Evolutionary conservation across 2,797 vertebrate genomes (phyloP).

Genomic region (Acrocephalus scirpaceus): DNA sequence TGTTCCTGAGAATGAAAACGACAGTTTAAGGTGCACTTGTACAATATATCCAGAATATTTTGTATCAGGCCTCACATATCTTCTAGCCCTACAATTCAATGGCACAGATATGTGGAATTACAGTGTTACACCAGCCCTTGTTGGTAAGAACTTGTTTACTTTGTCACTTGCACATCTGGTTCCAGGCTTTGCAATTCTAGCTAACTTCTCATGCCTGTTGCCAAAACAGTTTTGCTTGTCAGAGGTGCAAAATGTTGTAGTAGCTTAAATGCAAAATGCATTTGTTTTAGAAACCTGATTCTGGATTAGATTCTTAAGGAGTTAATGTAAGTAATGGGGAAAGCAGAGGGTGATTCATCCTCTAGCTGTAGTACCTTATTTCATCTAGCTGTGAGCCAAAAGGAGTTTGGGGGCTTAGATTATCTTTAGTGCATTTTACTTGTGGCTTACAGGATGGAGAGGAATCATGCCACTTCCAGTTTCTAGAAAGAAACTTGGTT

Average conservation of each 20-base stretch:
- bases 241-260: neutral
- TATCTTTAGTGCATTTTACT: neutral
- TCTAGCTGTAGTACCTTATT: neutral
- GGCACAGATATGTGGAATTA: neutral
- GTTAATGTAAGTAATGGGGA: neutral
- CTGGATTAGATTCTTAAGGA: neutral
- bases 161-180: neutral
- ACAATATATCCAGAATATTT: neutral
- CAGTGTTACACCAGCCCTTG: neutral
- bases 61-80: neutral
- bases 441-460: neutral
- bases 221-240: neutral
- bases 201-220: neutral
- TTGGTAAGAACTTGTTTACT: slow-evolving; percentile 55
- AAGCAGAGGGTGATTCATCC: neutral
- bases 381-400: neutral
- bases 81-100: slow-evolving; percentile 13
- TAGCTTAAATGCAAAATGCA: neutral
- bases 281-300: neutral
- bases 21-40: slow-evolving; percentile 19
- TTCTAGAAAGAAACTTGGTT: neutral
- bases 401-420: neutral
- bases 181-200: neutral
- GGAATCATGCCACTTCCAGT: neutral
- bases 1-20: neutral